Evolutionary conservation across 1,140 invertebrate species (phyloP).

Genomic region (Andrena cerasifolii): DNA sequence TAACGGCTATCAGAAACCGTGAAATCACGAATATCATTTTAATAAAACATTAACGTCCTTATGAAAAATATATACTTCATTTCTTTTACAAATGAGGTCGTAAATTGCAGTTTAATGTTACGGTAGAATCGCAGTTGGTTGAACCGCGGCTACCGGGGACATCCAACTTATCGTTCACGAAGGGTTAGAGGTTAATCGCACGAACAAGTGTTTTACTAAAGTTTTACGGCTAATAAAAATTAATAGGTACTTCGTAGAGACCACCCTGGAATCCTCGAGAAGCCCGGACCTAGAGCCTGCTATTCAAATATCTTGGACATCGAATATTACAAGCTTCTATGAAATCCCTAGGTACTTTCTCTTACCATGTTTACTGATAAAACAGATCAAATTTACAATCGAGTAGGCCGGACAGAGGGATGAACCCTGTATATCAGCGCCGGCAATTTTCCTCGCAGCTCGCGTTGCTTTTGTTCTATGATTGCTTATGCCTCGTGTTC

Average conservation of each 20-base stretch:
- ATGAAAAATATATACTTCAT: neutral
- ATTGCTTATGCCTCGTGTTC: accelerated
- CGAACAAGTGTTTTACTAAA: neutral
- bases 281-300: too few species aligned
- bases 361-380: conserved; percentile 19
- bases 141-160: neutral
- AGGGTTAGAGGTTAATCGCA: neutral
- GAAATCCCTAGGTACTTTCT: conserved; percentile 57
- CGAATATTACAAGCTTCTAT: too few species aligned
- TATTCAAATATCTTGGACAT: too few species aligned
- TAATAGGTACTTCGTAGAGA: too few species aligned
- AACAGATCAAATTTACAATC: conserved; percentile 44
- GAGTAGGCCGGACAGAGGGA: too few species aligned
- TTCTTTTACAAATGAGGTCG: neutral
- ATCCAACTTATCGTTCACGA: neutral
- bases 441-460: neutral
- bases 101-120: neutral
- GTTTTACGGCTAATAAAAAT: conserved; percentile 8
- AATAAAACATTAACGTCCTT: neutral
- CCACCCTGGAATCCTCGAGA: too few species aligned
- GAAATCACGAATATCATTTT: neutral
- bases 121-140: neutral
- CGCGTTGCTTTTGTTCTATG: conserved; percentile 30
- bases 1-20: neutral
- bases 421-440: too few species aligned